Evolutionary conservation across 2,113 vertebrate species (phyloP), one percentile per base, ranked within the genome.

Genomic region (Pseudopodoces humilis): DNA sequence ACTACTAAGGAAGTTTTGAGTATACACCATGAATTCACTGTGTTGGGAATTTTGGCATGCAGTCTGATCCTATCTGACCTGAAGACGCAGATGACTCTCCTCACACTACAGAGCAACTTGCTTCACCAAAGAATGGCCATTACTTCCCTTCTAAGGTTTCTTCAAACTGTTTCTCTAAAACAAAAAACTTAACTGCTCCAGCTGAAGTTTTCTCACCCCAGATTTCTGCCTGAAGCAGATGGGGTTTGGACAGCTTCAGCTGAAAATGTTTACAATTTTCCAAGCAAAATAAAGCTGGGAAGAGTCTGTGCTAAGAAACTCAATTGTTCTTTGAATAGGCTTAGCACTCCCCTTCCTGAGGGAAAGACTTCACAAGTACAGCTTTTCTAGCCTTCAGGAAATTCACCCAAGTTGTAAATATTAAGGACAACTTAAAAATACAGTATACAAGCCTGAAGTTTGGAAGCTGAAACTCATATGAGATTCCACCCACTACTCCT

Each of bases 181-280:
- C 14, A 37, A 15, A 67, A 83, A 86, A 83, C 14, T 49, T 50
- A 37, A 82, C 35, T 67, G 31, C 37, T 94, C 67, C 72, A 90
- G 52, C 15, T 77, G 43, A 87, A 87, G n/a, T 88, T 72, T 82
- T 69, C 82, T 83, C 69, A 83, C 46, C 41, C 25, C 50, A 89
- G 46, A 90, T 72, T 90, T 85, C 63, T 80, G 82, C 70, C 82
- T 80, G n/a, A 91, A 86, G 81, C 81, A 94, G 78, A 95, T 9
- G 24, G 15, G 86, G n/a, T 90, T 94, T 91, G 65, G 86, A 94
- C 62, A 87, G 50, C 59, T 94, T 84, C 81, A 80, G 53, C 18
- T 82, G 78, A 77, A 95, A 95, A 87, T 35, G 22, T 70, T 85
- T 85, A 90, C 39, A 28, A 55, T 83, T 87, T 91, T 74, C 75